Evolutionary conservation across 2,888 invertebrate genomes (phyloP), one percentile per base, ranked within the genome.

Genomic region (Drosophila anomalipes): DNA sequence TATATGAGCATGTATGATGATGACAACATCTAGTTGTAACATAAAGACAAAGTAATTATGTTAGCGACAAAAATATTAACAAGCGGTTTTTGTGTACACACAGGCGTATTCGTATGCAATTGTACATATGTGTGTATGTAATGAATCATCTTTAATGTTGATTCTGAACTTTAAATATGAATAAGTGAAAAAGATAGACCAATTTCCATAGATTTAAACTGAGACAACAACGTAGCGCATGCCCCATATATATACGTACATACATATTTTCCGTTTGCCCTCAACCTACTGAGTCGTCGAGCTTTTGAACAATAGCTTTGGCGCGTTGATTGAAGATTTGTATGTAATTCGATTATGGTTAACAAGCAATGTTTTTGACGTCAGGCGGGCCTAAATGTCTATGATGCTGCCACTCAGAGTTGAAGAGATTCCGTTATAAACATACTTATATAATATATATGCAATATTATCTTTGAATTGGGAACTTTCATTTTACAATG

Each of bases 1-100:
- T 64, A 26, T 49, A 33, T 62, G 41, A 51, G 39, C 37, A 22
- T 61, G 39, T 70, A 60, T 68, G 56, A 81, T 64, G 68, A 82
- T 76, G 64, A 67, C 76, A 82, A 75, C 71, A 82, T 72, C 72
- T 77, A 67, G 65, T 54, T 67, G 58, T 65, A 54, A 65, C 53
- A 81, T 78, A 75, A 68, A 79, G 75, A 82, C 82, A 82, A 82
- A 82, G 65, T 82, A 82, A 82, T 82, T 82, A 78, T 84, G 68
- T 68, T 78, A 75, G 54, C 82, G 75, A 72, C 85, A 82, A 82
- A 82, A 82, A 82, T 82, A 82, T 82, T 82, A 84, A 61, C 70
- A 77, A 77, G 69, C 58, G 57, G 33, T 44, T 44, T 67, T 61
- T 54, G 10, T 44, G 19, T 53, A 60, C 33, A 32, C 33, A 39